Base-by-base conservation (phyloP, 2,113 vertebrate genomes). In the Urocolius indicus region DNA sequence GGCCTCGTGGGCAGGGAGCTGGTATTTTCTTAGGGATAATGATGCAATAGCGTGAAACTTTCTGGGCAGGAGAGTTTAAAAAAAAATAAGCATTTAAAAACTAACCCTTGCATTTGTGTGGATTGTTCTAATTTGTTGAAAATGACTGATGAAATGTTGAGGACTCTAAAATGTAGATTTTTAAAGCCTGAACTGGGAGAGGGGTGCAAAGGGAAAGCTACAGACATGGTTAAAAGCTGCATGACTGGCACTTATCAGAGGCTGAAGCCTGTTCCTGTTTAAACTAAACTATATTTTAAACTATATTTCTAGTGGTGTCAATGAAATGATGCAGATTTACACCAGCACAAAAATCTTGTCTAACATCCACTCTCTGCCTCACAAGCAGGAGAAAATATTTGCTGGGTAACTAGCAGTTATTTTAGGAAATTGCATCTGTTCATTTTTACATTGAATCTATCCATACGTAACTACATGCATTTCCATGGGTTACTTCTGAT, bases 401-500 rank as follows among this genome's bases (percentile, higher is more conserved):
- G 69, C 51, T 30, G 51, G n/a, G 26, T 66, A 81, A 48, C 66
- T 14, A 54, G 57, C 27, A 24, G 49, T 55, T 88, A 41, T 66
- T 83, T 63, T 45, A 75, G 75, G 83, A 78, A 93, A 65, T 29
- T 36, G 38, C 51, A n/a, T 41, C 83, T 94, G 76, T 57, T 85
- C 61, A 30, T 67, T 89, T 94, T 93, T 81, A 57, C 48, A 18
- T 24, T 26, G 34, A 73, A 26, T 26, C 73, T 78, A 48, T 92
- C 91, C 86, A 83, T 94, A 91, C 46, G 92, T 72, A 94, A 86
- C 88, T 83, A 73, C 84, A 72, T 41, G 49, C 51, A 86, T 93
- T 95, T 93, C 89, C 92, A 19, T 71, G 80, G 90, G 68, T 71
- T 87, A 67, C 69, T 94, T 89, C 94, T 95, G 93, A 81, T 96